phyloP scores from a whole-genome alignment of 1,140 invertebrate species.

The Cotesia glomerata region DNA sequence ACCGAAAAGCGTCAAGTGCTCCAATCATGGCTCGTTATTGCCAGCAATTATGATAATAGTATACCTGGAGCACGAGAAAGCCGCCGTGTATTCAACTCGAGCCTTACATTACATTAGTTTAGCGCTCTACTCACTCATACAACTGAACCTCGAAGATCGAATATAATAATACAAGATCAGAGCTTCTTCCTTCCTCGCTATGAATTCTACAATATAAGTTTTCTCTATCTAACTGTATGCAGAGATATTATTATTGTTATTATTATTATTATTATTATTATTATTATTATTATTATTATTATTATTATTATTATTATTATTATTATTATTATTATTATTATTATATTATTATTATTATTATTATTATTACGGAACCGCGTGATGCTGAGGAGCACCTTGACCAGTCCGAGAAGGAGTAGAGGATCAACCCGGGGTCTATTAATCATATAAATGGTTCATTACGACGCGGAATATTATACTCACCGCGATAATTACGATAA shows the following conservation, averaged over 20 bases:
- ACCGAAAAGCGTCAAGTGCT: slow-evolving; percentile 57
- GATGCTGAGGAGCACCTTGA: neutral
- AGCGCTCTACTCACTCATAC: slow-evolving; percentile 35
- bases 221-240: too few species aligned
- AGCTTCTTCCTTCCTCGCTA: neutral
- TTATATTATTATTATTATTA: too few species aligned
- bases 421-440: slow-evolving; percentile 49
- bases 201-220: too few species aligned
- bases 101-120: slow-evolving; percentile 12
- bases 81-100: slow-evolving; percentile 14
- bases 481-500: slow-evolving; percentile 53
- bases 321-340: too few species aligned
- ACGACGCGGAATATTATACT: slow-evolving; percentile 54
- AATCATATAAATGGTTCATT: slow-evolving; percentile 62
- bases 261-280: too few species aligned
- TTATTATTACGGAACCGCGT: neutral
- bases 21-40: slow-evolving; percentile 62
- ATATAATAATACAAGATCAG: too few species aligned
- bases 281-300: too few species aligned
- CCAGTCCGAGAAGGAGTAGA: neutral
- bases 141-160: neutral
- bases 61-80: slow-evolving; percentile 49
- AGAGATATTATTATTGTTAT: too few species aligned
- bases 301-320: too few species aligned
- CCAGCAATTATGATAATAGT: slow-evolving; percentile 63